These are phyloP conservation scores for Halocaridina rubra DNA, from an alignment of 2,888 invertebrate species.

Conservation along the genomic window DNA sequence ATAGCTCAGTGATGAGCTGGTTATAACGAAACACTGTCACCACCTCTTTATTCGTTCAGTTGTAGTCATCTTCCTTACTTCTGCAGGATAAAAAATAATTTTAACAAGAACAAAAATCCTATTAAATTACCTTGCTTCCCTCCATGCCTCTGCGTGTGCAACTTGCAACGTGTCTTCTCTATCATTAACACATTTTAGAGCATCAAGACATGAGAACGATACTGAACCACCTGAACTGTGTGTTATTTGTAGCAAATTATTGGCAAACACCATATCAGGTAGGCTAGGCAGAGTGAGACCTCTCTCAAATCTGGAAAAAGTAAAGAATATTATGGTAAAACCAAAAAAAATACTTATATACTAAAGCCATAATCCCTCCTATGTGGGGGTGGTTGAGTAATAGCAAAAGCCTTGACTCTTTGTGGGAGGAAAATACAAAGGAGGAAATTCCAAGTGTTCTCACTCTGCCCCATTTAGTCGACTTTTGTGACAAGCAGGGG, in stretches of 20 bases:
- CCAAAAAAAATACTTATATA: too few species aligned
- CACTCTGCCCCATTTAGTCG: too few species aligned
- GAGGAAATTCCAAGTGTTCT: too few species aligned
- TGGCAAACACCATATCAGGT: slow-evolving; percentile 98
- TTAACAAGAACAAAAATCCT: neutral
- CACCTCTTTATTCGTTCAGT: too few species aligned
- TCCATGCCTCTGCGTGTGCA: slow-evolving; percentile 91
- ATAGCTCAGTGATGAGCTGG: neutral
- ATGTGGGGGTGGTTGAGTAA: too few species aligned
- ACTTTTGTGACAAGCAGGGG: too few species aligned
- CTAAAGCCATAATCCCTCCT: too few species aligned
- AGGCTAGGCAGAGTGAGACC: slow-evolving; percentile 86
- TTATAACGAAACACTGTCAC: neutral
- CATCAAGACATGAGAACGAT: slow-evolving; percentile 91
- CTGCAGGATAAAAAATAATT: too few species aligned
- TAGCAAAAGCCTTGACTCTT: too few species aligned
- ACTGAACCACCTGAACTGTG: slow-evolving; percentile 78
- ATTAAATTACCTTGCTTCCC: slow-evolving; percentile 80
- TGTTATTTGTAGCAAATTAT: slow-evolving; percentile 81
- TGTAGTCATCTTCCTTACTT: too few species aligned
- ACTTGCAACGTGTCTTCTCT: slow-evolving; percentile 83
- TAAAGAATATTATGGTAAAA: too few species aligned
- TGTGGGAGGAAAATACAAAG: too few species aligned
- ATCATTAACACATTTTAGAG: slow-evolving; percentile 80
- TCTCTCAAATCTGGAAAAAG: slow-evolving; percentile 76